Conservation (phyloP, 2,888 invertebrate genomes). For the Villa cingulata region DNA sequence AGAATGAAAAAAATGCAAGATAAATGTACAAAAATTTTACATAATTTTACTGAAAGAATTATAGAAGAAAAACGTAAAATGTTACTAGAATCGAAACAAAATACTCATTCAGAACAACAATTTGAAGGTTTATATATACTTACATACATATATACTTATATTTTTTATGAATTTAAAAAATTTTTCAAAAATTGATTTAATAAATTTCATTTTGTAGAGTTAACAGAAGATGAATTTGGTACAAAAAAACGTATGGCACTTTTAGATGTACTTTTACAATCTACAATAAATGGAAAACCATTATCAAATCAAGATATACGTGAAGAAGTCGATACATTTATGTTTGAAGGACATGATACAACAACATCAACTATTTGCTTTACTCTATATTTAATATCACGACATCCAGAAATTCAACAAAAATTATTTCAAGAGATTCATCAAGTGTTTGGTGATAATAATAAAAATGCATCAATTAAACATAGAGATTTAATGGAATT, state of each 20-base stretch:
- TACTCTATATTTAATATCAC: constrained; percentile 21
- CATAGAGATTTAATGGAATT: constrained; percentile 21
- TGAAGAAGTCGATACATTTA: constrained; percentile 58
- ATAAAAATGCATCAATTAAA: constrained; percentile 14
- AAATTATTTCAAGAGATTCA: constrained; percentile 23
- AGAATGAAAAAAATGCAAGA: constrained; percentile 17
- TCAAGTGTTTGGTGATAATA: constrained; percentile 20
- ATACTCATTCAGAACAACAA: background rate
- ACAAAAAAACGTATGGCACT: constrained; percentile 48
- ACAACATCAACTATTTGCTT: constrained; percentile 26
- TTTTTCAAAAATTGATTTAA: background rate
- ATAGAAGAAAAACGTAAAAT: constrained; percentile 23
- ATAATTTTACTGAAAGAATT: constrained; percentile 26
- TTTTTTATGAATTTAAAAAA: background rate
- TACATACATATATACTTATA: too few relatives aligned
- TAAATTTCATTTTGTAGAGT: background rate
- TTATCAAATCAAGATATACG: constrained; percentile 45
- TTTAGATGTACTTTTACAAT: constrained; percentile 48
- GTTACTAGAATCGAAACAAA: constrained; percentile 15
- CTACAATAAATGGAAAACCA: constrained; percentile 41
- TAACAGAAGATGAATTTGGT: constrained; percentile 27
- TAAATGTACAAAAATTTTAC: constrained; percentile 23
- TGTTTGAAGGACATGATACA: constrained; percentile 45
- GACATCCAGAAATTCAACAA: constrained; percentile 24
- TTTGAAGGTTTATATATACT: constrained; percentile 1